phyloP scores from a whole-genome alignment of 2,888 invertebrate species.

The Eupithecia vulgata region DNA sequence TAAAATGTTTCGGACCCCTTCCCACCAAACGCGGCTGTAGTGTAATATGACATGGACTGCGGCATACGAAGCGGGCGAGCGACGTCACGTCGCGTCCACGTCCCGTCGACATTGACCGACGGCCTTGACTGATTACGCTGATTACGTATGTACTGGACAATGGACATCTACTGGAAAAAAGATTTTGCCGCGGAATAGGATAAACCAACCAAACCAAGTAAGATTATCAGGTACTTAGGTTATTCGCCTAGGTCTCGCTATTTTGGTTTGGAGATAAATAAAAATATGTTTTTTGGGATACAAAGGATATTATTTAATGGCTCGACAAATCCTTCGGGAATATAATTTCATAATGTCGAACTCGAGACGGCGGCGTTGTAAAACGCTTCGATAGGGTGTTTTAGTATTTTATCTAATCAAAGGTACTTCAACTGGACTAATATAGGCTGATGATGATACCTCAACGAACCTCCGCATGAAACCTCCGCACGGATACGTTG shows the following conservation, averaged over 20 bases:
- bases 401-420: no score
- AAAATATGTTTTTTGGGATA: no score
- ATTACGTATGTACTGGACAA: slow-evolving; percentile 19
- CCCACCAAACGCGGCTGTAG: slow-evolving; percentile 57
- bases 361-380: no score
- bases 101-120: slow-evolving; percentile 56
- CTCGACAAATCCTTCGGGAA: no score
- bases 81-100: slow-evolving; percentile 57
- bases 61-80: slow-evolving; percentile 55
- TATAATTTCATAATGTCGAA: no score
- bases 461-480: no score
- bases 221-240: not conserved
- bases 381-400: no score
- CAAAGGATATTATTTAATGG: no score
- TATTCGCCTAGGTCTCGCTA: not conserved
- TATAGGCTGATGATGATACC: no score
- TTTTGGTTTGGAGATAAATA: not conserved
- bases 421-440: no score
- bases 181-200: not conserved
- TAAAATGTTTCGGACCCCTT: slow-evolving; percentile 64
- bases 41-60: slow-evolving; percentile 77
- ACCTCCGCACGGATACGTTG: no score
- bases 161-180: slow-evolving; percentile 7
- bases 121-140: slow-evolving; percentile 42
- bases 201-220: not conserved